Evolutionary conservation across 2,113 vertebrate genomes (phyloP).

Genomic region (Bombycilla garrulus): DNA sequence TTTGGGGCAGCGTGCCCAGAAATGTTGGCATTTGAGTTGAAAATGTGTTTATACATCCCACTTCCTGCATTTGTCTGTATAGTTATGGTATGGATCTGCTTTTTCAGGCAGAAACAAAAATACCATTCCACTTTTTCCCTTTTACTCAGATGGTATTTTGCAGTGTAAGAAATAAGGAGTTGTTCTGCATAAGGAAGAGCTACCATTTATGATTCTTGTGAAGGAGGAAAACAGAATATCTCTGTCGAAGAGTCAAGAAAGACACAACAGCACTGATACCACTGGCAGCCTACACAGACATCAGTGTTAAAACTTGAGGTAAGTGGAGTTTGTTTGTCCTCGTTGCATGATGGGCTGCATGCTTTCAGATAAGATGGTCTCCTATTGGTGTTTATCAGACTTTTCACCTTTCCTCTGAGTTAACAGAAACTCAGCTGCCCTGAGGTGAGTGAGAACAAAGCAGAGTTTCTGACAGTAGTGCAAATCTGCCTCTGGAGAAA

Average conservation of each 20-base stretch:
- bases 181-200: background rate
- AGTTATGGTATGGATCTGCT: background rate
- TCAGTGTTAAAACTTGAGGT: background rate
- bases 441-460: background rate
- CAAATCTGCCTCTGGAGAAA: background rate
- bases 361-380: background rate
- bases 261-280: accelerated
- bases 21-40: background rate
- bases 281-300: background rate
- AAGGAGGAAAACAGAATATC: background rate
- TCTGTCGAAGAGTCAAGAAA: background rate
- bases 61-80: background rate
- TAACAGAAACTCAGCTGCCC: background rate
- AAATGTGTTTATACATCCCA: background rate
- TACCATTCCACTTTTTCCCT: background rate
- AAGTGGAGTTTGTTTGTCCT: background rate
- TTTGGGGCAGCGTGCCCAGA: background rate
- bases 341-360: too few relatives aligned
- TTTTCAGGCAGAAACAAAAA: background rate
- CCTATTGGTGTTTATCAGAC: background rate
- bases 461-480: background rate
- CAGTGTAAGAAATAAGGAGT: slow-evolving; percentile 77
- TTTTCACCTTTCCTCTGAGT: background rate
- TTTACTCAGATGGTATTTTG: slow-evolving; percentile 78
- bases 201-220: background rate